Base-by-base conservation (phyloP, 2,113 vertebrate genomes). In the Erinaceus europaeus region DNA sequence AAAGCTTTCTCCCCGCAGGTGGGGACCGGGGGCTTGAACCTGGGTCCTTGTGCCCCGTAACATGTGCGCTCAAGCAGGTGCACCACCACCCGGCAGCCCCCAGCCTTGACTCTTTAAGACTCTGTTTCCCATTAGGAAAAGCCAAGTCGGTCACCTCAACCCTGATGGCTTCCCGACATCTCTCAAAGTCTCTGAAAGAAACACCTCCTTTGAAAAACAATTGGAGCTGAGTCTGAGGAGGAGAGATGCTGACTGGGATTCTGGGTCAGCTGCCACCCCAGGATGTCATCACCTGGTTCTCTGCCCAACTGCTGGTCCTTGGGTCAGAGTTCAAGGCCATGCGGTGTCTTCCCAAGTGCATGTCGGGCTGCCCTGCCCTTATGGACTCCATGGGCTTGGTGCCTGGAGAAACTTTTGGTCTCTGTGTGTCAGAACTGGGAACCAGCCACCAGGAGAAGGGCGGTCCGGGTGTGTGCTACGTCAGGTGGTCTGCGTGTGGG, bases 241-340 rank as follows among this genome's bases (percentile, higher is more conserved):
- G 40, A 6, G 25, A 14, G 32, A 21, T 42, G 67, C 9, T 15
- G 7, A 21, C 15, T 4, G 4, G 48, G 42, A 13, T 21, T 25
- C 59, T 17, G 73, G 9, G 29, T n/a, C n/a, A n/a, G 52, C n/a
- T 40, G 48, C 11, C 34, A 44, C 2, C 2, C 9, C 17, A 3
- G 2, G 0, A 0, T 0, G 0, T 7, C 6, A 13, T 75, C 29
- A 2, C 27, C 25, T 0, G 4, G n/a, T n/a, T n/a, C n/a, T n/a
- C n/a, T n/a, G n/a, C n/a, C n/a, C n/a, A n/a, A n/a, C 27, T 3
- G 23, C 64, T 69, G 40, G 29, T 13, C 34, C 57, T 38, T 42
- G 1, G 0, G 14, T 29, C n/a, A 4, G 1, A 11, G 52, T 44
- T 83, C n/a, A 0, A 3, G 42, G 44, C 42, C 29, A 27, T 1